phyloP scores from a whole-genome alignment of 2,113 vertebrate genomes.

The Datnioides undecimradiatus region DNA sequence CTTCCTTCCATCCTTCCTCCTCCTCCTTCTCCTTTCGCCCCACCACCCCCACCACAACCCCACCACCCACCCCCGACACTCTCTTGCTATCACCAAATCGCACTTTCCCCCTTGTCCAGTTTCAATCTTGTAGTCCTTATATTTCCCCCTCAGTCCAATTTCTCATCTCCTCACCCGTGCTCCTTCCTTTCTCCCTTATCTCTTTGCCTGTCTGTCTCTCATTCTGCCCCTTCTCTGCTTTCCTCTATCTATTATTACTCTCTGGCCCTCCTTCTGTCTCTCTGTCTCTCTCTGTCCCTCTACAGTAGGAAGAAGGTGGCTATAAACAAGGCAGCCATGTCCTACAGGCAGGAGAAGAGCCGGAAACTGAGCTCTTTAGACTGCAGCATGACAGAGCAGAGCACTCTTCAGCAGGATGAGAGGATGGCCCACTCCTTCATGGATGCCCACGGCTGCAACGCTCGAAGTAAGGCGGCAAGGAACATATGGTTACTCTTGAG shows the following conservation, averaged over 20 bases:
- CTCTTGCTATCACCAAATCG: conserved; percentile 59
- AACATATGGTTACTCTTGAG: conserved; percentile 60
- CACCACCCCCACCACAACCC: conserved; percentile 13
- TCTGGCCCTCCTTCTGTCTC: neutral
- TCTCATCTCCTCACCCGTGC: conserved; percentile 60
- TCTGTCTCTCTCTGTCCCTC: conserved; percentile 40
- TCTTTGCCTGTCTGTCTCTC: conserved; percentile 50
- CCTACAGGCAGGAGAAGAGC: conserved; percentile 92
- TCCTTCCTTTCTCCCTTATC: conserved; percentile 46
- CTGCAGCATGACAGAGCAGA: conserved; percentile 93
- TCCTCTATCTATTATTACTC: conserved; percentile 52
- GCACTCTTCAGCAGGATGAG: conserved; percentile 93
- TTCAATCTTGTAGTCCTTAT: conserved; percentile 60
- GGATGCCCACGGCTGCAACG: conserved; percentile 88
- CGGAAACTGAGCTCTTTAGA: conserved; percentile 91
- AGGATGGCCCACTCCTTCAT: conserved; percentile 91
- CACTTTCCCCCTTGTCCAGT: conserved; percentile 46
- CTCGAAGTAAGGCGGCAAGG: conserved; percentile 85
- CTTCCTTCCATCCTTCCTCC: neutral
- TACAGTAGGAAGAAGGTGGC: conserved; percentile 89
- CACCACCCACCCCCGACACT: neutral
- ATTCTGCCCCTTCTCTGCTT: conserved; percentile 48
- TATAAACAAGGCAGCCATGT: conserved; percentile 92
- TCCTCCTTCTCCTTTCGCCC: conserved; percentile 1
- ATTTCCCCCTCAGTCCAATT: conserved; percentile 57